Evolutionary conservation across 2,888 invertebrate species (phyloP).

Genomic region (Crioceris asparagi): DNA sequence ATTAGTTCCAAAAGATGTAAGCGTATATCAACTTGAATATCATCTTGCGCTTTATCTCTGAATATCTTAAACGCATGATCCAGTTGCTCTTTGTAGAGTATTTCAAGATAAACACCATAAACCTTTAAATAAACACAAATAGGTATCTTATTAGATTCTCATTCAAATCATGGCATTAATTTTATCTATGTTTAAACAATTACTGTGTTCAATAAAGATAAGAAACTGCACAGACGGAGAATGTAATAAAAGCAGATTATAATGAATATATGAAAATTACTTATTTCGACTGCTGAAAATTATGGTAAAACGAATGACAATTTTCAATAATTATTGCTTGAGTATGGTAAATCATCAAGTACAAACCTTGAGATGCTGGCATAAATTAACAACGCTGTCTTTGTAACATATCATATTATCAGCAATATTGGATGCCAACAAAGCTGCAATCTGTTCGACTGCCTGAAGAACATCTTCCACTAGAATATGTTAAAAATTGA

Average conservation of each 20-base stretch:
- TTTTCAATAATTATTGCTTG: too few species aligned
- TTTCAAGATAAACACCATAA: conserved; percentile 70
- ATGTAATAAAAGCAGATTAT: not conserved
- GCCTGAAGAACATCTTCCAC: conserved; percentile 75
- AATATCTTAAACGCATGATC: conserved; percentile 79
- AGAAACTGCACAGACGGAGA: too few species aligned
- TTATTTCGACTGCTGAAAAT: too few species aligned
- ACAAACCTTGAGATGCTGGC: conserved; percentile 63
- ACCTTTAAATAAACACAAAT: conserved; percentile 28
- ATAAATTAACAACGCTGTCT: conserved; percentile 65
- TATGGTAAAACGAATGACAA: too few species aligned
- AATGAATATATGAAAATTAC: conserved; percentile 1
- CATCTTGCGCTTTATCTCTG: conserved; percentile 82
- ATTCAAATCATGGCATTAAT: too few species aligned
- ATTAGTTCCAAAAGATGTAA: conserved; percentile 84
- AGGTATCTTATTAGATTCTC: too few species aligned
- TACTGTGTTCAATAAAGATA: too few species aligned
- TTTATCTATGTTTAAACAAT: too few species aligned
- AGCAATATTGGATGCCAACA: conserved; percentile 64
- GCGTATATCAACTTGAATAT: conserved; percentile 75
- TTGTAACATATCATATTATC: conserved; percentile 51
- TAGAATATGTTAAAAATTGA: conserved; percentile 33
- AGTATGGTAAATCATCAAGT: too few species aligned
- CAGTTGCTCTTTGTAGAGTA: conserved; percentile 72
- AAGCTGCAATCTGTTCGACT: conserved; percentile 70